A percentile compares a stretch with the other conserved stretches of the same genome.
These are phyloP conservation scores for Pica pica DNA, from an alignment of 2,113 vertebrate species.

Conservation along the genomic window DNA sequence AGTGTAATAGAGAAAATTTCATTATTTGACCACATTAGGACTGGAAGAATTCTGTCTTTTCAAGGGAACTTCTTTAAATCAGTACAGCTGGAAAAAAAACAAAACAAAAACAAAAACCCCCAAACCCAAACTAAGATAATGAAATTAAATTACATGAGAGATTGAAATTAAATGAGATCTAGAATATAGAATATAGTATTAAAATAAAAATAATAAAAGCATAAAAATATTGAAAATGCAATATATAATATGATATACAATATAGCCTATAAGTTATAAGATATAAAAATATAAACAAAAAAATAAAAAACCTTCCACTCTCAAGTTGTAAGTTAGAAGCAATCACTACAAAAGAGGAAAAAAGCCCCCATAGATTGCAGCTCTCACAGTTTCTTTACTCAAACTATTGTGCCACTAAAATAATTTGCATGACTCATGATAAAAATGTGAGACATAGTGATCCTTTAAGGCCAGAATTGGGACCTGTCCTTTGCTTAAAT, in stretches of 20 bases:
- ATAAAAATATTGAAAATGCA: background rate
- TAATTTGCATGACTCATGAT: background rate
- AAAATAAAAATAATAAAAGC: background rate
- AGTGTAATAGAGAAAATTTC: background rate
- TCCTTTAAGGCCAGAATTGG: background rate
- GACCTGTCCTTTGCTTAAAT: background rate
- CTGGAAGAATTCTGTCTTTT: background rate
- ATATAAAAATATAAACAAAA: background rate
- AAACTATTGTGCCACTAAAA: background rate
- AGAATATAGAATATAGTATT: background rate
- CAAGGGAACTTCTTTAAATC: background rate
- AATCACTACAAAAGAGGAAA: rapidly evolving
- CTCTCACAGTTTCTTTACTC: background rate
- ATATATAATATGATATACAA: background rate
- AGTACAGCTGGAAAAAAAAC: background rate
- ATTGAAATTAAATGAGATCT: background rate
- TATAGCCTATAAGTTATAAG: background rate
- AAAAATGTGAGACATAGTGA: background rate
- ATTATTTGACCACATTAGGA: background rate
- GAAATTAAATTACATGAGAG: rapidly evolving
- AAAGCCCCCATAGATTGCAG: rapidly evolving
- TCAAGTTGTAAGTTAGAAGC: background rate
- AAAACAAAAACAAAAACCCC: background rate
- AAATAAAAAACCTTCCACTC: background rate
- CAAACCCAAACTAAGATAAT: background rate